Evolutionary conservation across 2,888 invertebrate genomes (phyloP), one percentile per base, ranked within the genome.

Genomic region (Stomorhina lunata): DNA sequence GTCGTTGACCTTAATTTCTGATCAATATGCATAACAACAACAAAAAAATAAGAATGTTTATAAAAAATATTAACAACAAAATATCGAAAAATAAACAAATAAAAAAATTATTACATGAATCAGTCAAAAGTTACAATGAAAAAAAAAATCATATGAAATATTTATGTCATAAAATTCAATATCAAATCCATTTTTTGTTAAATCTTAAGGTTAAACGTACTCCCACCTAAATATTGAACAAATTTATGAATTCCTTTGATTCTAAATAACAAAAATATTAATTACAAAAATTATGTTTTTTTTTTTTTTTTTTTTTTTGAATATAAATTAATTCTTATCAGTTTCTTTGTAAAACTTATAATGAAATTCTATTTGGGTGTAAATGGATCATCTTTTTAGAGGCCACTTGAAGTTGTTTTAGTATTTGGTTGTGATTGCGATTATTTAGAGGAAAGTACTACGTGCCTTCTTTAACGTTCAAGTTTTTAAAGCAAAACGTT

Each of bases 1-100:
- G 63, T 63, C 65, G 71, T 76, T 81, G 80, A 76, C 69, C 76
- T 71, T 71, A 80, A 68, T 80, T 80, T 37, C 43, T 29, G 5
- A 55, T 43, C 10, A 63, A 22, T 55, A 53, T 63, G 4, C n/a
- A 66, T 1, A 77, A 66, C 61, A 76, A 25, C 17, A 59, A 1
- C 2, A 32, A 43, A 59, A 59, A 59, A 22, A 20, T 15, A 29
- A 55, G 2, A 37, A 65, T 17, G 12, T 4, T 32, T 32, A 32
- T 32, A 32, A n/a, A n/a, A n/a, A n/a, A n/a, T n/a, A n/a, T n/a
- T 12, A 37, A 2, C 4, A 22, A 27, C 27, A 43, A 29, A 7
- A 22, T 5, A 12, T n/a, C n/a, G 7, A 17, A 22, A 6, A 25
- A 34, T n/a, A 5, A 27, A 29, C 22, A 22, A 63, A 50, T 32